These are phyloP conservation scores for Dasyurus viverrinus DNA, from an alignment of 2,113 vertebrate genomes.

Conservation along the genomic window DNA sequence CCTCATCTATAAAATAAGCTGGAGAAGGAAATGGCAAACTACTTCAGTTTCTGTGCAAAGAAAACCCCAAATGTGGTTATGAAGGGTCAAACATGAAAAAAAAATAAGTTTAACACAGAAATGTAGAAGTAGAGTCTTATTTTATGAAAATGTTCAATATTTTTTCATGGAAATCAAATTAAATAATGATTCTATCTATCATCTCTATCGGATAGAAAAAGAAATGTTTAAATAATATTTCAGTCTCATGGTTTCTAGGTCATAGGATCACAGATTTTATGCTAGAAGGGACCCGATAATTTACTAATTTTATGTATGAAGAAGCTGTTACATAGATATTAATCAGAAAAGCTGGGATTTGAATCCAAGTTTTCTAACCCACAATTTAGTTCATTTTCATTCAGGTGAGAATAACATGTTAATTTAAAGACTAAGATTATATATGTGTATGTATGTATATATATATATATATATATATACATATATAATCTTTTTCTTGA, in stretches of 20 bases:
- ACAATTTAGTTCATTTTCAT: neutral
- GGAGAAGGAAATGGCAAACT: neutral
- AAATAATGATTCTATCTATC: too few relatives aligned
- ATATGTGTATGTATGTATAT: neutral
- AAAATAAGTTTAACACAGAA: neutral
- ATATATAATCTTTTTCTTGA: neutral
- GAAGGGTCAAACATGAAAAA: neutral
- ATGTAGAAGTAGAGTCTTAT: neutral
- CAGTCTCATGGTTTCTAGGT: neutral
- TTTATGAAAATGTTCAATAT: neutral
- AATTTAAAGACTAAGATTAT: neutral
- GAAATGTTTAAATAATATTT: neutral
- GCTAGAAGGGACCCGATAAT: neutral
- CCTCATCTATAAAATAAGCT: neutral
- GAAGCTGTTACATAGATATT: neutral
- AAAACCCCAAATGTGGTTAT: neutral
- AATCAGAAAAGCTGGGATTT: neutral
- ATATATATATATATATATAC: neutral
- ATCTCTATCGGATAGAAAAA: neutral
- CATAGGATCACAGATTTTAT: neutral
- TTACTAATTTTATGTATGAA: neutral
- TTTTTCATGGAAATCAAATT: neutral
- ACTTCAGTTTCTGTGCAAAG: neutral
- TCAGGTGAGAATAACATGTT: neutral
- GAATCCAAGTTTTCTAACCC: neutral